Evolutionary conservation across 2,113 vertebrate species (phyloP).

Genomic region (Carassius auratus): DNA sequence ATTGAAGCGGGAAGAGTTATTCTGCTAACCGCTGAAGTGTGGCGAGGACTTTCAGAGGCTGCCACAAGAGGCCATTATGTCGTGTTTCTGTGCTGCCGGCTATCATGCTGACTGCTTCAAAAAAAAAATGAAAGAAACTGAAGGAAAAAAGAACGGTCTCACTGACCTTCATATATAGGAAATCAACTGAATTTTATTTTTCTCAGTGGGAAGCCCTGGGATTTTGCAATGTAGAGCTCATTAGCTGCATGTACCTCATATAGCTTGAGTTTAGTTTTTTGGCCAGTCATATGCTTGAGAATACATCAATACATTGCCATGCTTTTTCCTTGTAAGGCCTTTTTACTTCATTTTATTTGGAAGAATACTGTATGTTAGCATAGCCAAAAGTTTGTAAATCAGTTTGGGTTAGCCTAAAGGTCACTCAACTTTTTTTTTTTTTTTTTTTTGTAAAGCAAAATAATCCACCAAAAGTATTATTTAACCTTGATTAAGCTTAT

Average conservation of each 20-base stretch:
- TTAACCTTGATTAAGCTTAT: not conserved
- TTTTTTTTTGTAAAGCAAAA: not conserved
- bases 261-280: not conserved
- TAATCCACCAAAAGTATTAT: not conserved
- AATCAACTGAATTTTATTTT: not conserved
- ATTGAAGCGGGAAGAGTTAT: slow-evolving; percentile 20
- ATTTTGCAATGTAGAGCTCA: not conserved
- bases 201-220: not conserved
- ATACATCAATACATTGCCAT: not conserved
- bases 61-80: slow-evolving; percentile 23
- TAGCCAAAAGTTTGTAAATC: not conserved
- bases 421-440: too few species aligned
- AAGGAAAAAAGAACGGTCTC: not conserved
- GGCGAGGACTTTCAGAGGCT: slow-evolving; percentile 19
- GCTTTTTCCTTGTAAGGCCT: not conserved
- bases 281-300: not conserved
- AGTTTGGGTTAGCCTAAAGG: not conserved
- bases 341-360: not conserved
- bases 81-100: not conserved
- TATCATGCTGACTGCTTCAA: not conserved
- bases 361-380: not conserved
- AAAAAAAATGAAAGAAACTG: not conserved
- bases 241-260: not conserved
- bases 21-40: slow-evolving; percentile 1
- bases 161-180: not conserved